phyloP scores from a whole-genome alignment of 2,888 invertebrate genomes.

The Hypsopygia costalis region DNA sequence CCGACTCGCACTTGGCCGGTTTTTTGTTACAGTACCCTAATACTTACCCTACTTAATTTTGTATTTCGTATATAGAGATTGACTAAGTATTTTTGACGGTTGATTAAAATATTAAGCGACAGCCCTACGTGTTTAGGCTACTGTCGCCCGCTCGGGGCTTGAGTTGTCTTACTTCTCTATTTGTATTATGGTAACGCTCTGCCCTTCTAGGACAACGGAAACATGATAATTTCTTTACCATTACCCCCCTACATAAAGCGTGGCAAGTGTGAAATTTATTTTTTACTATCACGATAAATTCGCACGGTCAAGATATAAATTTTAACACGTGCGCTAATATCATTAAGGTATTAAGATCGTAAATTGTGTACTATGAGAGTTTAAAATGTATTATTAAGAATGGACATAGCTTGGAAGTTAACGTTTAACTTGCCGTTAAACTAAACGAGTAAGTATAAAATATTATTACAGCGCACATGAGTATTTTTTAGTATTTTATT shows the following conservation, averaged over 20 bases:
- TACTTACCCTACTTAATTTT: too few relatives aligned
- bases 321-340: conserved; percentile 8
- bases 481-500: not conserved
- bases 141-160: too few relatives aligned
- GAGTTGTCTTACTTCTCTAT: too few relatives aligned
- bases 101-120: too few relatives aligned
- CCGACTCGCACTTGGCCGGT: too few relatives aligned
- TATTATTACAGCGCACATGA: not conserved
- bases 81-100: too few relatives aligned
- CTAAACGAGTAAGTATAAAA: not conserved
- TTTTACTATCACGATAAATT: conserved; percentile 12
- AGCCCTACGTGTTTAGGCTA: too few relatives aligned
- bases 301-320: conserved; percentile 5
- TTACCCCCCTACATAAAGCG: conserved; percentile 19
- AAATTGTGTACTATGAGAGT: conserved; percentile 3
- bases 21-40: too few relatives aligned
- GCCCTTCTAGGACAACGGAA: conserved; percentile 18
- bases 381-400: conserved; percentile 6
- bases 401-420: conserved; percentile 3
- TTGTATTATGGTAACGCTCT: not conserved
- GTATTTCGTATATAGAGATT: too few relatives aligned
- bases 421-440: conserved; percentile 1
- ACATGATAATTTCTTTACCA: conserved; percentile 42
- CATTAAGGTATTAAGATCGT: conserved; percentile 1
- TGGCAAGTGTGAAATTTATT: conserved; percentile 16